phyloP scores from a whole-genome alignment of 2,797 vertebrate species.

The Sternotherus odoratus region DNA sequence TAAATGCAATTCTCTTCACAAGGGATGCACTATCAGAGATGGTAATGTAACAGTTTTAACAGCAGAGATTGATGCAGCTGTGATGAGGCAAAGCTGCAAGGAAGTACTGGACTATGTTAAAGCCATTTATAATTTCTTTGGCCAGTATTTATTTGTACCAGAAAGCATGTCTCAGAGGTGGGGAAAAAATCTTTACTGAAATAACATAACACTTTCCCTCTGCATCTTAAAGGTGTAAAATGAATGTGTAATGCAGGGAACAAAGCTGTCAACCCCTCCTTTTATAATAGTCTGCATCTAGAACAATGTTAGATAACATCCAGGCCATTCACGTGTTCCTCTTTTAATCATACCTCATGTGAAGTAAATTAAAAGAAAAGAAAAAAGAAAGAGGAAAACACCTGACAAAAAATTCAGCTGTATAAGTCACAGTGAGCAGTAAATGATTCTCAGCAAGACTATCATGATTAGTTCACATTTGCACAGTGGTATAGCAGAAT shows the following conservation, averaged over 20 bases:
- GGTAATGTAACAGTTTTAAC: neutral
- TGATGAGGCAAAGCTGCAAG: neutral
- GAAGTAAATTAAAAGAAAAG: neutral
- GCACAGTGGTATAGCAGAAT: neutral
- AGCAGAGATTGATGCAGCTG: neutral
- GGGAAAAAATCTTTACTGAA: neutral
- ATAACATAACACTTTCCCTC: neutral
- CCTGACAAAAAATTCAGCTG: neutral
- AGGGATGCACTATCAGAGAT: neutral
- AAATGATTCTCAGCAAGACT: neutral
- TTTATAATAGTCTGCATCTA: neutral
- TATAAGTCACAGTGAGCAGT: neutral
- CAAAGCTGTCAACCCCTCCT: neutral
- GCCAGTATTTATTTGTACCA: neutral
- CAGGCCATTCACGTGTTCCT: neutral
- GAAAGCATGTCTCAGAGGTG: neutral
- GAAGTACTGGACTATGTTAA: neutral
- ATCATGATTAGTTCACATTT: neutral
- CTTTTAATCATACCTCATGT: neutral
- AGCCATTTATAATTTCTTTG: neutral
- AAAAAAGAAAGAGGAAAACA: neutral
- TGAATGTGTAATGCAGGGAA: neutral
- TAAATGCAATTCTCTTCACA: neutral
- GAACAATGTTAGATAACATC: neutral
- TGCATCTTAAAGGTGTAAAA: conserved; percentile 17